Evolutionary conservation across 1,140 invertebrate genomes (phyloP).

Genomic region (Tetramorium parvispinum): DNA sequence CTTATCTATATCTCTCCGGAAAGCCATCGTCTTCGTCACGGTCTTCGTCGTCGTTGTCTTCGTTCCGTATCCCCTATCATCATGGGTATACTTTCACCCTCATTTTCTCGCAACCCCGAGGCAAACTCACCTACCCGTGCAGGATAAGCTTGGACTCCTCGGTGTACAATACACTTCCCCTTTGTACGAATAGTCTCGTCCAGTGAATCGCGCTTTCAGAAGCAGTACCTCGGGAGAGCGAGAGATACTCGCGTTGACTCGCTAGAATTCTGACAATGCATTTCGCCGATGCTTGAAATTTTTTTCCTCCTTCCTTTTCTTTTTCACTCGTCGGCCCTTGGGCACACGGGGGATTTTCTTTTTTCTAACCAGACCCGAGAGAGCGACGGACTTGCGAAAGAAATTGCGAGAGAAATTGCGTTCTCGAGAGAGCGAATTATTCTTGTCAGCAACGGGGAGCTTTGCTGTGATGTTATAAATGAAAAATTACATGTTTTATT

Average conservation of each 20-base stretch:
- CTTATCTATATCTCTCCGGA: not conserved
- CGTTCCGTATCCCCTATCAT: not conserved
- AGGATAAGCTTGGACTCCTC: constrained; percentile 30
- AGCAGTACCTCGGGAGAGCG: constrained; percentile 9
- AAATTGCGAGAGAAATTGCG: constrained; percentile 28
- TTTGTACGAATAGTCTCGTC: constrained; percentile 50
- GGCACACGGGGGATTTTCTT: constrained; percentile 37
- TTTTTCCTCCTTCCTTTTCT: constrained; percentile 10
- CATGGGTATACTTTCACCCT: not conserved
- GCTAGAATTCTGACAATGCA: constrained; percentile 58
- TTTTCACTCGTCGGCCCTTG: constrained; percentile 25
- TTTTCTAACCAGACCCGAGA: constrained; percentile 9
- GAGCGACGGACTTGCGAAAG: constrained; percentile 30
- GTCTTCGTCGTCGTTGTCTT: not conserved
- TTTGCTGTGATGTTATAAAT: not conserved
- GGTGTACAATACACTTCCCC: constrained; percentile 49
- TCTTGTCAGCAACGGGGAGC: not conserved
- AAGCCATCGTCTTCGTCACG: not conserved
- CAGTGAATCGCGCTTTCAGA: constrained; percentile 54
- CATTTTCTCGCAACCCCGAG: constrained; percentile 35
- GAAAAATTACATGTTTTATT: not conserved
- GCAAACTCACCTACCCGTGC: constrained; percentile 5
- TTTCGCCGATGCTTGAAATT: constrained; percentile 56
- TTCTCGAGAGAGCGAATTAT: constrained; percentile 43
- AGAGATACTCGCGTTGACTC: constrained; percentile 36